Conservation (phyloP, 2,113 vertebrate genomes). For the Baryphthengus martii region DNA sequence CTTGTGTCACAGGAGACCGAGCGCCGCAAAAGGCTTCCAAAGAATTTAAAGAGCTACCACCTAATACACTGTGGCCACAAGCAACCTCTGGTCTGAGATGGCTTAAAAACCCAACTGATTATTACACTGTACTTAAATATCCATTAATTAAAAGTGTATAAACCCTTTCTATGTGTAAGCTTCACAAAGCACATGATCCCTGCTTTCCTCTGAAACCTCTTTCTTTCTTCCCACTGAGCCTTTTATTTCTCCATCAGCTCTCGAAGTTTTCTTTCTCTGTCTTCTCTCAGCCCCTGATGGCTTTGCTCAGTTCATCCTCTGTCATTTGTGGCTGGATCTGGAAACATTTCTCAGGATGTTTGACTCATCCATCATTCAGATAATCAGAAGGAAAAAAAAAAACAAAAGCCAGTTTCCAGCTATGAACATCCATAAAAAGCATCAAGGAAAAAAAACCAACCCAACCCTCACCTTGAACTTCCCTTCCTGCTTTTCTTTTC, state of each 20-base stretch:
- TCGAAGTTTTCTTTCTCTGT: neutral
- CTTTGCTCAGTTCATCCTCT: slow-evolving; percentile 27
- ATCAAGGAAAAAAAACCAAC: neutral
- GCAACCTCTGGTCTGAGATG: neutral
- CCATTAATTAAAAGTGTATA: neutral
- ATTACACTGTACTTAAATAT: neutral
- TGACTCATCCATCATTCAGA: slow-evolving; percentile 55
- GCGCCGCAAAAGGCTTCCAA: neutral
- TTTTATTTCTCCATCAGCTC: slow-evolving; percentile 5
- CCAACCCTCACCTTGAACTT: slow-evolving; percentile 46
- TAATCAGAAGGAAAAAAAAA: slow-evolving; percentile 1
- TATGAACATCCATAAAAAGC: slow-evolving; percentile 34
- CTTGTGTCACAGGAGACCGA: neutral
- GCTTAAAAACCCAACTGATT: neutral
- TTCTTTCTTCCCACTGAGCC: neutral
- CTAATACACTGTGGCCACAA: neutral
- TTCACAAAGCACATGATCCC: neutral
- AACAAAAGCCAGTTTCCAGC: neutral
- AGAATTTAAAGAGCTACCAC: neutral
- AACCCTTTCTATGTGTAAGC: neutral
- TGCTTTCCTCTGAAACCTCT: neutral
- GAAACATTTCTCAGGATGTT: slow-evolving; percentile 9
- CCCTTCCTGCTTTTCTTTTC: slow-evolving; percentile 49
- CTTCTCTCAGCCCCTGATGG: slow-evolving; percentile 7
- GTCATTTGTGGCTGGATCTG: slow-evolving; percentile 36